Evolutionary conservation across 2,797 vertebrate species (phyloP), one percentile per base, ranked within the genome.

Genomic region (Borostomias antarcticus): DNA sequence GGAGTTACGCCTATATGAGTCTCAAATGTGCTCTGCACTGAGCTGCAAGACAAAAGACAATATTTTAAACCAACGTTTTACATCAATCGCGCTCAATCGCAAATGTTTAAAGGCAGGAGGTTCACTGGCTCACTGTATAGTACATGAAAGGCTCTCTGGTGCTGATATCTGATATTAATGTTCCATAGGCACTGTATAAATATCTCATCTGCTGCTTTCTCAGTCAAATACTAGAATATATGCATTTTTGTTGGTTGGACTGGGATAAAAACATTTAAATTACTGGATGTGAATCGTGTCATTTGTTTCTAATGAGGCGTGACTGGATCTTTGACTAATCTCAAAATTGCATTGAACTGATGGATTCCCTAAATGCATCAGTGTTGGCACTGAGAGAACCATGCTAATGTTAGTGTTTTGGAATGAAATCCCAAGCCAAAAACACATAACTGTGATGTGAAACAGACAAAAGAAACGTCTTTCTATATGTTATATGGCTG

Each of bases 81-180:
- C 21, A 28, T 66, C 29, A 58, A 58, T 52, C 52, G 47, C 58
- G 40, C 40, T 66, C 28, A 32, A 64, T 47, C 43, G 62, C 62
- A 48, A 19, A 65, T 65, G 63, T 65, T 28, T 30, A 57, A 45
- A 45, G 25, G n/a, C 52, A 32, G 53, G 53, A 58, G 13, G n/a
- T 28, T 47, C 6, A 48, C 29, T 58, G 25, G 53, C 40, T 65
- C n/a, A n/a, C n/a, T n/a, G n/a, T n/a, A n/a, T n/a, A n/a, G n/a
- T 57, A 47, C 19, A 58, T 66, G 10, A 66, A 66, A 57, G 28
- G 21, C 35, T 30, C 11, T 26, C 29, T 21, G 40, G 29, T 25
- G 19, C 64, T 48, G 64, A 47, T 13, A 43, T 13, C 21, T 23
- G 23, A 47, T 57, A 57, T 57, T 25, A 57, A 57, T 48, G 13